These are phyloP conservation scores for Petrolisthes cinctipes DNA, from an alignment of 2,888 invertebrate species.

Conservation along the genomic window DNA sequence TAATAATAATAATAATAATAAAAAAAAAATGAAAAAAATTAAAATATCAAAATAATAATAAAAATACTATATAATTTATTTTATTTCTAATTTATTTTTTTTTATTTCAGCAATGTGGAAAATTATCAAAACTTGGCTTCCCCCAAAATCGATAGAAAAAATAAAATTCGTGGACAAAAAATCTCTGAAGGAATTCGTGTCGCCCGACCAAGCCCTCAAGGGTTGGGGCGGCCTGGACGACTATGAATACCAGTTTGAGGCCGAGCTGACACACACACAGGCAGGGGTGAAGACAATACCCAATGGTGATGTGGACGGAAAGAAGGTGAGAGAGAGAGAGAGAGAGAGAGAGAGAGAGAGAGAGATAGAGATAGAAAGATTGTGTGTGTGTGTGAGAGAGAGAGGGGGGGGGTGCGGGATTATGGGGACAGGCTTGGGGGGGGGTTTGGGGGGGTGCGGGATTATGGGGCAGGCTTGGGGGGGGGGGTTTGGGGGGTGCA, in stretches of 20 bases:
- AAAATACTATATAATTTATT: background rate
- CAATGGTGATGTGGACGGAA: conserved; percentile 21
- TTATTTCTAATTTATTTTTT: background rate
- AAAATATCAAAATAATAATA: background rate
- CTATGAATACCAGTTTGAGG: conserved; percentile 80
- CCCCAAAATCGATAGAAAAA: conserved; percentile 87
- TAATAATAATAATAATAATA: background rate
- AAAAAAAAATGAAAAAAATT: too few relatives aligned
- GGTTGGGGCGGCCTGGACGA: conserved; percentile 84
- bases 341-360: too few relatives aligned
- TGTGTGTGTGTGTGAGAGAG: too few relatives aligned
- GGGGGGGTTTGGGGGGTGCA: too few relatives aligned
- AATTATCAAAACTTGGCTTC: conserved; percentile 73
- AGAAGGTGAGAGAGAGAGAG: background rate
- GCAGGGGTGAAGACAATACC: background rate
- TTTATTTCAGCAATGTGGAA: conserved; percentile 60
- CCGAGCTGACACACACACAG: conserved; percentile 71
- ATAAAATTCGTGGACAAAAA: conserved; percentile 87
- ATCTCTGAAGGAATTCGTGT: conserved; percentile 80
- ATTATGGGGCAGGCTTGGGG: too few relatives aligned
- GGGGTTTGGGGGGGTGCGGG: too few relatives aligned
- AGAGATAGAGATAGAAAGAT: too few relatives aligned
- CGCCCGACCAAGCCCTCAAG: conserved; percentile 79
- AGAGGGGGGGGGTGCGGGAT: too few relatives aligned
- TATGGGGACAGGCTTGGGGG: too few relatives aligned